Base-by-base conservation (phyloP, 2,797 vertebrate species). In the Ataeniobius toweri region DNA sequence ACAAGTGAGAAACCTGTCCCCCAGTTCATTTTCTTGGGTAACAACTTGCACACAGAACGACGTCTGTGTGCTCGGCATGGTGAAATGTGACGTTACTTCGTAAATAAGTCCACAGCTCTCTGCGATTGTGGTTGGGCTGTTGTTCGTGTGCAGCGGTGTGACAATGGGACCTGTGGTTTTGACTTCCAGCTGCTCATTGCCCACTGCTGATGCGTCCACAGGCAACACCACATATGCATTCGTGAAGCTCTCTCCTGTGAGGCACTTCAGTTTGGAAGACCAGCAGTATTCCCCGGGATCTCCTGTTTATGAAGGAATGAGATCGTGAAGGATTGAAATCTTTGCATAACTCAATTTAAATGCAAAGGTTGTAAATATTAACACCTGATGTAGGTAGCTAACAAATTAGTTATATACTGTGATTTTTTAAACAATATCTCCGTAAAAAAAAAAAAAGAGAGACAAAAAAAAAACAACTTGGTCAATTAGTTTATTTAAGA, bases 31-130 rank as follows among this genome's bases (percentile, higher is more conserved):
- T 4, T 77, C 77, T 63, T 55, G 85, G 4, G 58, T 36, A 48
- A 77, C 6, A 1, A 94, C 78, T 18, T 85, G 86, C 18, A 95
- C 50, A 13, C 95, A 96, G 85, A 96, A 90, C 0, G 28, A 77
- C 0, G 26, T 61, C 67, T 61, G 82, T 0, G 8, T 63, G 10
- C 53, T 55, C n/a, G 18, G 72, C 2, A 68, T 31, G 71, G 71
- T 80, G 73, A 95, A 90, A 28, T 90, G 82, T 31, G 70, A 41
- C 1, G 89, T 94, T 74, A 94, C 86, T 0, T 95, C 91, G 6
- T 94, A 96, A n/a, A 88, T 90, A 22, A 94, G 87, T 75, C 96
- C 96, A 5, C 96, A 96, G 79, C 28, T 58, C 0, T 93, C 76
- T 14, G 92, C 80, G 1, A 95, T 53, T 2, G 74, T 80, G 48